Evolutionary conservation across 1,140 invertebrate genomes (phyloP), one percentile per base, ranked within the genome.

Genomic region (Euwallacea similis): DNA sequence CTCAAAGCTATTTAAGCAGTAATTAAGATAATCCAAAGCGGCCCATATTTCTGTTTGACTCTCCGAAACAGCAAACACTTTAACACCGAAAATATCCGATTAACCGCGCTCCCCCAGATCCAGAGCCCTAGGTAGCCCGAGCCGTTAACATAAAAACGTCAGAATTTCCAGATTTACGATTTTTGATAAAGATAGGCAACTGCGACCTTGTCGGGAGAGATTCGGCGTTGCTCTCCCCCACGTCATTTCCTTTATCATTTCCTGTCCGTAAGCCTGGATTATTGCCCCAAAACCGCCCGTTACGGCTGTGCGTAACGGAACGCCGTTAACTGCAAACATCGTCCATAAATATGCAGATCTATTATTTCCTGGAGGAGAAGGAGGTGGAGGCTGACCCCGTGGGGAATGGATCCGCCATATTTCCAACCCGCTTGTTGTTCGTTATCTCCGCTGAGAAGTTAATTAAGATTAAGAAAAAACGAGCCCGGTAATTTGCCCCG

Each of bases 101-200:
- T 69, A 69, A 61, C 46, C 58, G 47, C 44, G 44, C 53, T 69
- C 50, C 67, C 59, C 59, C 50, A 13, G 9, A 68, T 69, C 58
- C 59, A 61, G 21, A 64, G 16, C 61, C 61, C 13, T 58, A 71
- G 69, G 69, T 71, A 66, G 55, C 9, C 21, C 21, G 21, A 53
- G n/a, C 54, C 69, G 63, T 64, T 64, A 66, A 71, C 69, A 66
- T 71, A 71, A 71, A 71, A 71, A 64, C 55, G 69, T 71, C 69
- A 71, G 50, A 64, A 58, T 60, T 59, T 44, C 67, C 60, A 71
- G 63, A 71, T 71, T 71, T 71, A 71, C 69, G 69, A 71, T 71
- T 71, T 66, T 64, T 66, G 69, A 71, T 71, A 71, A 71, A 71
- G 69, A 71, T 71, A 60, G 69, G 69, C 60, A 70, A 70, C 69